A percentile compares a stretch with the other conserved stretches of the same genome.
These are phyloP conservation scores for Scaptodrosophila lebanonensis DNA, from an alignment of 1,140 invertebrate species.

Conservation along the genomic window DNA sequence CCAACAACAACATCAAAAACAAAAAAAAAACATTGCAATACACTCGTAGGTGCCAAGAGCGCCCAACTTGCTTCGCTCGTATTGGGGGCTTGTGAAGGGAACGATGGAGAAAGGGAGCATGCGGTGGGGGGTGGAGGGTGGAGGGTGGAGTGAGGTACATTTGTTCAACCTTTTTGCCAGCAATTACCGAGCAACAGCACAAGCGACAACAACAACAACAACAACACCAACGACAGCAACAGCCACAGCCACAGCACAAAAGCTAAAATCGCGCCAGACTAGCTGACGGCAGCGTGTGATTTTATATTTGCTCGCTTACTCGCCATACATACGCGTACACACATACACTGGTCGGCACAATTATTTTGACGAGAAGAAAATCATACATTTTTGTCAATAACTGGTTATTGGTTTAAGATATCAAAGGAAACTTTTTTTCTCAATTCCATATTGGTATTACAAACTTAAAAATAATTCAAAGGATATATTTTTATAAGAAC, in stretches of 20 bases:
- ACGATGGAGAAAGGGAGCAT: too few species aligned
- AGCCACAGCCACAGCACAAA: conserved; percentile 33
- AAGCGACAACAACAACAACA: conserved; percentile 20
- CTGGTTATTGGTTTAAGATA: too few species aligned
- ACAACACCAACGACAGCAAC: conserved; percentile 15
- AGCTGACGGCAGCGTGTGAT: conserved; percentile 69
- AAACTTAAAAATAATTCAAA: too few species aligned
- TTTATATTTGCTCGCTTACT: conserved; percentile 45
- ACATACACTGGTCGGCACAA: too few species aligned
- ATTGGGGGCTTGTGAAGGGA: too few species aligned
- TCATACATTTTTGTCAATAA: too few species aligned
- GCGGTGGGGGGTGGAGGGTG: background rate
- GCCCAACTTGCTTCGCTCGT: too few species aligned
- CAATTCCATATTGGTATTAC: too few species aligned
- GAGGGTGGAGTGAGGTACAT: conserved; percentile 45
- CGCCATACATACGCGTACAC: too few species aligned
- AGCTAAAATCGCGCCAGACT: conserved; percentile 68
- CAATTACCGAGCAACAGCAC: conserved; percentile 70
- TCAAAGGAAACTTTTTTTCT: too few species aligned
- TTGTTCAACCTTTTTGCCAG: conserved; percentile 70
- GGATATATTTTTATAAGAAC: too few species aligned
- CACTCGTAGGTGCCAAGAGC: conserved; percentile 33
- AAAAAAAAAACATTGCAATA: conserved; percentile 30
- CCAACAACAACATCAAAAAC: conserved; percentile 3
- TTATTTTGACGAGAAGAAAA: too few species aligned